These are phyloP conservation scores for Okamejei kenojei DNA, from an alignment of 2,797 vertebrate species.

Conservation along the genomic window DNA sequence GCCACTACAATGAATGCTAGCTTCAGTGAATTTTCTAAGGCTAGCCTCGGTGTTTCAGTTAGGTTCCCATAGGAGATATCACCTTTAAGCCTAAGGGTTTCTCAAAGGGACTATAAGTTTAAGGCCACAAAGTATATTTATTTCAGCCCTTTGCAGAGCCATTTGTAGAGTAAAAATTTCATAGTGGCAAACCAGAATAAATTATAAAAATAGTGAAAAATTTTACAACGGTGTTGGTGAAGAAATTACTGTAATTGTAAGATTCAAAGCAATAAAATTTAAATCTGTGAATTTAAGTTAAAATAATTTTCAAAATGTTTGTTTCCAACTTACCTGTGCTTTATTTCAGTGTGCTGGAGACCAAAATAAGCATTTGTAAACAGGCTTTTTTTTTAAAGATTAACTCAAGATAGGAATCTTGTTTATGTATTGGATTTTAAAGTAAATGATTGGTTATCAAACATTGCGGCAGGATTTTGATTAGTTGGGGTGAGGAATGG, in stretches of 20 bases:
- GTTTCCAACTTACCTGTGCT: not conserved
- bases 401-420: not conserved
- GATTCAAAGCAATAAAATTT: not conserved
- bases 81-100: not conserved
- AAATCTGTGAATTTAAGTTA: too few species aligned
- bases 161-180: not conserved
- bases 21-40: too few species aligned
- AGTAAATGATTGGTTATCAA: not conserved
- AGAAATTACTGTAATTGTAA: not conserved
- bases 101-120: not conserved
- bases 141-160: not conserved
- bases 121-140: not conserved
- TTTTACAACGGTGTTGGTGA: too few species aligned
- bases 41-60: too few species aligned
- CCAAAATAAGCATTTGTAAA: not conserved
- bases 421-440: not conserved
- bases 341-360: not conserved
- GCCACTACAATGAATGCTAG: too few species aligned
- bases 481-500: too few species aligned
- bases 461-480: too few species aligned
- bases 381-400: not conserved
- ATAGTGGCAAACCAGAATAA: not conserved
- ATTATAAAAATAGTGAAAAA: not conserved
- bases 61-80: too few species aligned
- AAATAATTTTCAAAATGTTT: not conserved